Evolutionary conservation across 1,140 invertebrate genomes (phyloP), one percentile per base, ranked within the genome.

Genomic region (Drosophila sechellia): DNA sequence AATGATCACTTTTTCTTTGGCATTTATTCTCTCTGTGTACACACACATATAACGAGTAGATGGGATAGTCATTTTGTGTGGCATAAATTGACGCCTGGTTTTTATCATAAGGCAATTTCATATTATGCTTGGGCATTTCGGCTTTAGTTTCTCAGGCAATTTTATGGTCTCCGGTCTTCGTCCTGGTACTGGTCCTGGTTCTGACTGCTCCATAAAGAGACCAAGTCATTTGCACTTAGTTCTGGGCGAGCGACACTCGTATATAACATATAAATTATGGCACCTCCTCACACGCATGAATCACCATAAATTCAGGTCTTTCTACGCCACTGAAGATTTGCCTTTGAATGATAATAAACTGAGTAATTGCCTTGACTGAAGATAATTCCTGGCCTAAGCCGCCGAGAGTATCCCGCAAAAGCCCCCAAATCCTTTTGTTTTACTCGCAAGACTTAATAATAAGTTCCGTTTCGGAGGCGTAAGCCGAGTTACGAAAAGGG

Each of bases 61-160:
- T 49, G 40, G 45, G 35, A n/a, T 17, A 68, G 59, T 64, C 54
- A 55, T 60, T 60, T 65, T 66, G 45, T 75, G 53, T 49, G 55
- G 78, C 78, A 85, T 86, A 85, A 86, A 86, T 86, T 86, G 83
- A 81, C 64, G 81, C 74, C 74, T 58, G 78, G 60, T 81, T 85
- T 85, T 87, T 85, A 85, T 87, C 81, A 87, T 87, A 78, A 68
- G 83, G 83, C 83, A 81, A 85, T 85, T 85, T 85, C 54, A 75
- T 81, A 85, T 85, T 85, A 81, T 85, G 83, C 75, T 68, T 64
- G 65, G 59, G 73, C 73, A 70, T 52, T 78, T 74, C 35, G 77
- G 66, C 45, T 58, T 85, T 85, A 80, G 80, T 86, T 85, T 70
- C 74, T 39, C 58, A 49, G 42, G 35, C 71, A 71, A 71, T 81